Evolutionary conservation across 2,797 vertebrate genomes (phyloP), one percentile per base, ranked within the genome.

Genomic region (Hypotaenidia philippensis): DNA sequence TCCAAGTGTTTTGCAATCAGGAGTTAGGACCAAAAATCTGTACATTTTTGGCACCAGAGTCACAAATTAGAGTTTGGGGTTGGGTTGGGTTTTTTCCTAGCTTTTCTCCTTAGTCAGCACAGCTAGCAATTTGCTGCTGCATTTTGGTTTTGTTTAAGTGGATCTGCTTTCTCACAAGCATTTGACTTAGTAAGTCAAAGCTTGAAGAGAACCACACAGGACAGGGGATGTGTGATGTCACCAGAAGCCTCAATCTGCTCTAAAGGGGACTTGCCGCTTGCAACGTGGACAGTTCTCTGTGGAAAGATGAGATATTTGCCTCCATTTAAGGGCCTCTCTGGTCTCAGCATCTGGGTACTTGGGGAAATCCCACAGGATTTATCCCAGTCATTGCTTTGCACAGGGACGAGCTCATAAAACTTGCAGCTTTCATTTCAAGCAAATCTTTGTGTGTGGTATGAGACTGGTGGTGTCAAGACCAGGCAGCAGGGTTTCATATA

Each of bases 401-500:
- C 44, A 45, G 40, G 86, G 81, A 90, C 20, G 6, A 91, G 44
- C 23, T 82, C 59, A 79, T 90, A 92, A 91, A 95, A 79, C 36
- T 66, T 31, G 27, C 47, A 64, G 74, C 44, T 83, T 70, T 90
- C 63, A 12, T 56, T 82, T 79, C 22, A 74, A 79, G 44, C 31
- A 74, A 26, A 53, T 36, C 89, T 91, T 50, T 47, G 47, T 94
- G 87, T 95, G 94, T 86, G 96, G 95, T 72, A 86, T 8, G 55
- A 92, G 63, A 59, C 27, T 68, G 52, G 36, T 40, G 52, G 47
- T 12, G 22, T 41, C 76, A 94, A 69, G 72, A 65, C 41, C 34
- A 83, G 76, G 71, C 13, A 5, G 74, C 16, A 52, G 55, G 60
- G 47, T 66, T 94, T 92, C 82, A 55, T 50, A 5, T 52, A 32